A percentile compares a stretch with the other conserved stretches of the same genome.
These are phyloP conservation scores for Leptogaster cylindrica DNA, from an alignment of 2,888 invertebrate species.

Conservation along the genomic window DNA sequence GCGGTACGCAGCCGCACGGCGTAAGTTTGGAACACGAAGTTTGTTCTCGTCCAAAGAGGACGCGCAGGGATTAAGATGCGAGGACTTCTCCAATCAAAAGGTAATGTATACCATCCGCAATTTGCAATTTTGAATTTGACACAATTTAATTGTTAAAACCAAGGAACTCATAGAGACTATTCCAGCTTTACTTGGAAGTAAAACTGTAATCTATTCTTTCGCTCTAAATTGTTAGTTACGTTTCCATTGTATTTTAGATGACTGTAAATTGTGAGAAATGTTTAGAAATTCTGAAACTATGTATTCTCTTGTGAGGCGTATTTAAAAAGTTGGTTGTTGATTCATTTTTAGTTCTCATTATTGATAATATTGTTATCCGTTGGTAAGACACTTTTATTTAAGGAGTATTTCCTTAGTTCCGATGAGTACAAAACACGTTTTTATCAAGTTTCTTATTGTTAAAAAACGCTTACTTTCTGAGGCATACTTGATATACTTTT, in stretches of 20 bases:
- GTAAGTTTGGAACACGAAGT: conserved; percentile 2
- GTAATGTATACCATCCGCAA: not conserved
- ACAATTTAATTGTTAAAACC: conserved; percentile 16
- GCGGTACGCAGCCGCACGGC: conserved; percentile 5
- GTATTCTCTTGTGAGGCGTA: not conserved
- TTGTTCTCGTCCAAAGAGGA: conserved; percentile 33
- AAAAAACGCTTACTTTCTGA: conserved; percentile 25
- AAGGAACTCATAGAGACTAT: conserved; percentile 38
- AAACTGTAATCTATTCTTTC: conserved; percentile 25
- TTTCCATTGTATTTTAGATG: conserved; percentile 31
- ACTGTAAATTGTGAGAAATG: no score
- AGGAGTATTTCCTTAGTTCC: conserved; percentile 26
- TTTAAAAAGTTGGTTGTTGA: conserved; percentile 17
- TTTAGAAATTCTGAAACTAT: conserved; percentile 4
- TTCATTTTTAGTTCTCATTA: conserved; percentile 27
- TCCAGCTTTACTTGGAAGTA: conserved; percentile 33
- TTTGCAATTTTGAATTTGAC: conserved; percentile 23
- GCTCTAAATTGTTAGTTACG: conserved; percentile 34
- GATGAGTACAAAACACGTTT: conserved; percentile 26
- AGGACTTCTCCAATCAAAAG: not conserved
- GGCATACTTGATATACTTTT: conserved; percentile 25
- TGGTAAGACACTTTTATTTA: conserved; percentile 26
- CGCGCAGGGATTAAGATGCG: conserved; percentile 28
- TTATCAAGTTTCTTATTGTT: conserved; percentile 19
- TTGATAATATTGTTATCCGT: conserved; percentile 34